Base-by-base conservation (phyloP, 2,888 invertebrate species). In the Catocala nupta region DNA sequence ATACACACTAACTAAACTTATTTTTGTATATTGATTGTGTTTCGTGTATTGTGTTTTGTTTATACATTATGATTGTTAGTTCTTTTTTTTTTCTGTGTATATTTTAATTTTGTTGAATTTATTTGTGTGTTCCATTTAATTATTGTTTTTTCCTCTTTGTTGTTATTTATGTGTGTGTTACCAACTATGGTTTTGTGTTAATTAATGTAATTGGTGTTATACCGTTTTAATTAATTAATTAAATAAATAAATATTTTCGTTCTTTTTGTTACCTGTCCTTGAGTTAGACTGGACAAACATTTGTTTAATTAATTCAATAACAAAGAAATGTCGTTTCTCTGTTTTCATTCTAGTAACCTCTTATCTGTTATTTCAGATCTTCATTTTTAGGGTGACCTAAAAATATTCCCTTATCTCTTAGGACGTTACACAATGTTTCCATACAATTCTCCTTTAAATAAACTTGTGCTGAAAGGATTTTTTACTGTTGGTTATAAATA, bases 221-320 rank as follows among this genome's bases (percentile, higher is more conserved):
- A n/a, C n/a, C n/a, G n/a, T n/a, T n/a, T n/a, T n/a, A n/a, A n/a
- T n/a, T n/a, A n/a, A n/a, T n/a, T n/a, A n/a, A n/a, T n/a, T n/a
- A n/a, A n/a, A n/a, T n/a, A n/a, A n/a, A n/a, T n/a, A n/a, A 68
- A 71, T 65, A 70, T 65, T 63, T 52, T 59, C 48, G 58, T 57
- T 71, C 55, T 71, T 75, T 75, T 72, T 71, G 59, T 71, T 66
- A 59, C 48, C 45, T 60, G 60, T 57, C 64, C 65, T 63, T 67
- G 61, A 66, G 53, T 68, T 55, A 55, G 43, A 59, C 42, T 62
- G 45, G 61, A 60, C 55, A 70, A 72, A 59, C 66, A 71, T 44
- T 66, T 61, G 67, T 69, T 75, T 68, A 70, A 76, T 72, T 73
- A 75, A 73, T 69, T 71, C 65, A 69, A 68, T 66, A 78, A 73